Evolutionary conservation across 2,797 vertebrate genomes (phyloP).

Genomic region (Urophycis tenuis): DNA sequence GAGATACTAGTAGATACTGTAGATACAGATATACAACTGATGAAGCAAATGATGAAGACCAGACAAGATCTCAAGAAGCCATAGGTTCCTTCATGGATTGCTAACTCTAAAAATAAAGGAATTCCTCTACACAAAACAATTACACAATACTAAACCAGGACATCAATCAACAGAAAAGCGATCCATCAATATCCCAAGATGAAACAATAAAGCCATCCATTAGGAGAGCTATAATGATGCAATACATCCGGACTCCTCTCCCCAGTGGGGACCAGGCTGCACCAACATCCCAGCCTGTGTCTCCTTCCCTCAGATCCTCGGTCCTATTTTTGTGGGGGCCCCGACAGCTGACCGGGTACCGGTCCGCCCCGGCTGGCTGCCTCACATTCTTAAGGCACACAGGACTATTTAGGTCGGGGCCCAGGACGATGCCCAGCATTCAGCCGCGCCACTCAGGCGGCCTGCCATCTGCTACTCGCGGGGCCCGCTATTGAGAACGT

Average conservation of each 20-base stretch:
- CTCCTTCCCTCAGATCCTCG: conserved; percentile 34
- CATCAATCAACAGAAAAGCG: background rate
- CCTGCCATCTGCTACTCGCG: background rate
- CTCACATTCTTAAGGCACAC: conserved; percentile 37
- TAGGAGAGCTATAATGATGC: background rate
- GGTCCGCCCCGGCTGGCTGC: background rate
- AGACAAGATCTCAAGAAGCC: background rate
- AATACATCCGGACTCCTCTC: background rate
- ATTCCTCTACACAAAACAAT: background rate
- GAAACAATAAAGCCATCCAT: background rate
- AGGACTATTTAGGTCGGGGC: conserved; percentile 20
- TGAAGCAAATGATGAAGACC: background rate
- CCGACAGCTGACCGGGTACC: conserved; percentile 47
- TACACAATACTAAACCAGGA: background rate
- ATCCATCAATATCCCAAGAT: too few relatives aligned
- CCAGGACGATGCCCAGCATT: background rate
- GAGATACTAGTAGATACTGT: background rate
- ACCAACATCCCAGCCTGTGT: conserved; percentile 13
- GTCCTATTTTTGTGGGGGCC: conserved; percentile 32
- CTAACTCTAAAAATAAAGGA: background rate
- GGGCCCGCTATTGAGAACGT: background rate
- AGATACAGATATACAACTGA: background rate
- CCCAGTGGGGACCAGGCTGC: too few relatives aligned
- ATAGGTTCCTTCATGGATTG: background rate
- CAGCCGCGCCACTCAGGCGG: conserved; percentile 22